These are phyloP conservation scores for Netelia virgata DNA, from an alignment of 2,888 invertebrate species.

Conservation along the genomic window DNA sequence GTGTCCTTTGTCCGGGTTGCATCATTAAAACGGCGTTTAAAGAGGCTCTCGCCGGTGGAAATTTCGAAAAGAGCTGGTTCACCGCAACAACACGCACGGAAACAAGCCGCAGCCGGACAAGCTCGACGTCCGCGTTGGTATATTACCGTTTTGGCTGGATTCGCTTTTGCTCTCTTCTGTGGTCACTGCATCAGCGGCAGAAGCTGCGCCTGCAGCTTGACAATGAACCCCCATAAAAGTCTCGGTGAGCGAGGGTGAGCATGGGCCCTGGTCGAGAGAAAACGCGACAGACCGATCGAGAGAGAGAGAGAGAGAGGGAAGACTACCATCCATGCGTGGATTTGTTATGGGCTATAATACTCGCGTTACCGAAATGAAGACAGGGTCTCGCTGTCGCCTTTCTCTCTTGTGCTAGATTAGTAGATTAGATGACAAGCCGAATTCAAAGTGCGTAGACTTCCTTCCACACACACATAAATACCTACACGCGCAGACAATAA, in stretches of 20 bases:
- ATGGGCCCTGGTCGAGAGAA: constrained; percentile 13
- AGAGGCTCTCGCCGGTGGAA: constrained; percentile 70
- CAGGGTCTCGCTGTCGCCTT: not conserved
- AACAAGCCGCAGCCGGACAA: constrained; percentile 39
- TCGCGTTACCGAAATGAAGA: constrained; percentile 49
- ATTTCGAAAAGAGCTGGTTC: constrained; percentile 64
- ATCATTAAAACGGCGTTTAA: constrained; percentile 77
- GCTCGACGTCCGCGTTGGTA: constrained; percentile 45
- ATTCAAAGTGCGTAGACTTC: constrained; percentile 59
- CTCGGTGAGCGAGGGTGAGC: constrained; percentile 63
- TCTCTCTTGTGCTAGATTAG: constrained; percentile 46
- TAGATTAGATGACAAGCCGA: constrained; percentile 55
- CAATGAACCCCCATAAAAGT: constrained; percentile 73
- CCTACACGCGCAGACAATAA: not conserved
- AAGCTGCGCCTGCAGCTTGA: constrained; percentile 48
- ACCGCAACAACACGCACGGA: constrained; percentile 42
- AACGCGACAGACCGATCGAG: not conserved
- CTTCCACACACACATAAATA: no score
- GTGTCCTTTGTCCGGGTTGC: constrained; percentile 71
- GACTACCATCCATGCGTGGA: constrained; percentile 27
- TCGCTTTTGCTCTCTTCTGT: constrained; percentile 36
- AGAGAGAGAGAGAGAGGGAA: constrained; percentile 23
- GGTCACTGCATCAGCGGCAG: constrained; percentile 54
- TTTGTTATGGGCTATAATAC: constrained; percentile 49
- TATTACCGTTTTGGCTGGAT: constrained; percentile 35